Evolutionary conservation across 2,113 vertebrate species (phyloP).

Genomic region (Tinamus guttatus): DNA sequence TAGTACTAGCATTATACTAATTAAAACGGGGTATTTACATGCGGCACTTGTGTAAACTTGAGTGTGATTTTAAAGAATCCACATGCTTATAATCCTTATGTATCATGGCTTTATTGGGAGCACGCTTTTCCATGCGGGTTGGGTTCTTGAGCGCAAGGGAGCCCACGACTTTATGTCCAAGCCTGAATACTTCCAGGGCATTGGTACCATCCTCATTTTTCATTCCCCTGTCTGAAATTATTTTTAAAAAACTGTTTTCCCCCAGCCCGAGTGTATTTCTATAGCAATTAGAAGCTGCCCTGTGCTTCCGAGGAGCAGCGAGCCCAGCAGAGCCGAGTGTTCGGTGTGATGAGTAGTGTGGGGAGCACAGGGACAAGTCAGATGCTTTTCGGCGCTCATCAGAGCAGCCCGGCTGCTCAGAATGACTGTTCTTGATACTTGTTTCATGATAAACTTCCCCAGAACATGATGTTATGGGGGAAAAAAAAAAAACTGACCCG

Average conservation of each 20-base stretch:
- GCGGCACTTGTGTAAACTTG: slow-evolving; percentile 26
- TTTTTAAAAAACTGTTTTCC: not conserved
- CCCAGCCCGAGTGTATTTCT: not conserved
- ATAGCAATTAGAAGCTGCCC: not conserved
- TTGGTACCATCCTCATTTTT: slow-evolving; percentile 54
- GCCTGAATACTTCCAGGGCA: slow-evolving; percentile 10
- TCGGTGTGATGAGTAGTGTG: slow-evolving; percentile 14
- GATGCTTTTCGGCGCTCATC: slow-evolving; percentile 43
- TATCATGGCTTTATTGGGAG: not conserved
- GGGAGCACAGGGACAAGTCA: slow-evolving; percentile 61
- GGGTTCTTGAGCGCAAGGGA: not conserved
- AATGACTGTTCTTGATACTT: slow-evolving; percentile 67
- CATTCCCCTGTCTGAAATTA: slow-evolving; percentile 1
- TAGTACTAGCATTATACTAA: not conserved
- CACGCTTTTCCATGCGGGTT: not conserved
- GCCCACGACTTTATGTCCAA: not conserved
- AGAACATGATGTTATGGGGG: slow-evolving; percentile 66
- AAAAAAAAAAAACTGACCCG: slow-evolving; percentile 52
- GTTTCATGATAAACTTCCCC: slow-evolving; percentile 71
- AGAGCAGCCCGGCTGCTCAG: slow-evolving; percentile 58
- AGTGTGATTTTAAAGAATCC: slow-evolving; percentile 22
- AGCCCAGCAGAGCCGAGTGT: slow-evolving; percentile 43
- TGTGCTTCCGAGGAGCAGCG: slow-evolving; percentile 37
- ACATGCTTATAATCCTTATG: not conserved
- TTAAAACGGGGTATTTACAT: slow-evolving; percentile 53